Base-by-base conservation (phyloP, 2,113 vertebrate species). In the Xiphorhynchus elegans region DNA sequence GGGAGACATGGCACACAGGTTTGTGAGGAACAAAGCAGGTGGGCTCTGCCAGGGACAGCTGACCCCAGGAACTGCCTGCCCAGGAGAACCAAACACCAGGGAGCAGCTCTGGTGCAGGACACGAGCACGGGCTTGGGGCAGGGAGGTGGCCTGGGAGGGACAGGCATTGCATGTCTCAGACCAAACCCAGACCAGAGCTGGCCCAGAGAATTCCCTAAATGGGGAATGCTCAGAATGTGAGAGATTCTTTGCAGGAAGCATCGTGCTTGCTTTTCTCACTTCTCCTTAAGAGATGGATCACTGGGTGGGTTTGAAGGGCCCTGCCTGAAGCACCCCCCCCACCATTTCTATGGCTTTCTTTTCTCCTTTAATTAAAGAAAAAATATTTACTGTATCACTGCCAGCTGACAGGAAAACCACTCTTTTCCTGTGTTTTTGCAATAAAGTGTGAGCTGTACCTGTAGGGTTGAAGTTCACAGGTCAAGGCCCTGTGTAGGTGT, bases 51-150 rank as follows among this genome's bases (percentile, higher is more conserved):
- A 40, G 31, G 60, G 64, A 35, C 60, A 58, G 15, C 3, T 69
- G 59, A 21, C 8, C 50, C 66, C 87, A 62, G 81, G 63, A 56
- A 56, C 46, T 93, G 37, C 47, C 76, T 49, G 74, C 17, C 58
- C 67, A 58, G 62, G 60, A 69, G 58, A 69, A 44, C 9, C 39
- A 50, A 85, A 31, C 1, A 0, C 37, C n/a, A 2, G 31, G 44
- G 37, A 18, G 6, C 56, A 42, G 84, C 0, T 0, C 7, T 18
- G 58, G 37, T 8, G 44, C 49, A 49, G 77, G 75, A 11, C 0
- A 1, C 17, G 49, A 13, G 2, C 1, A 2, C 0, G 47, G 59
- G 44, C 53, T 58, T 2, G 1, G 67, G 29, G 73, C 39, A 46
- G 17, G 1, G 19, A 17, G 39, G 29, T 16, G 79, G 31, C 28